Conservation (phyloP, 2,113 vertebrate species). For the Grus americana region DNA sequence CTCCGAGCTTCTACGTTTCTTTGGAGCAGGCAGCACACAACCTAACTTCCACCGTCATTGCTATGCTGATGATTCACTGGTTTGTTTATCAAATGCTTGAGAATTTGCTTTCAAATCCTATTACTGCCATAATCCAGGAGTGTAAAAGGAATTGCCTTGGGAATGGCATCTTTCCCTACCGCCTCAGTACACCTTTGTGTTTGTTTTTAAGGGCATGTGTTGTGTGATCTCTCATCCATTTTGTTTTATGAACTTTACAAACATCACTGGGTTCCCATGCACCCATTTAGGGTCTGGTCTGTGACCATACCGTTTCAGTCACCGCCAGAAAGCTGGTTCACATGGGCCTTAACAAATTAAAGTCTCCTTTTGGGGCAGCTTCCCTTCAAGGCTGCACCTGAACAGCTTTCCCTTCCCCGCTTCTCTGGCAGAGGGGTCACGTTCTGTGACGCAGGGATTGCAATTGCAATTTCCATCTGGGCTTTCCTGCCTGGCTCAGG, state of each 20-base stretch:
- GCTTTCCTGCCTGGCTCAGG: neutral
- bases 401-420: neutral
- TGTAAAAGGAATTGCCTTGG: neutral
- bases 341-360: neutral
- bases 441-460: neutral
- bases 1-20: neutral
- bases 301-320: rapidly evolving
- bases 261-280: rapidly evolving
- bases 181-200: neutral
- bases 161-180: neutral
- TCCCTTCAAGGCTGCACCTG: neutral
- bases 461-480: neutral
- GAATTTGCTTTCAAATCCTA: slow-evolving; percentile 35
- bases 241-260: neutral
- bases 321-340: neutral
- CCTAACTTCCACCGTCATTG: neutral
- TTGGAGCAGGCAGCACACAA: neutral
- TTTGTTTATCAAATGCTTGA: neutral
- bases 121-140: neutral
- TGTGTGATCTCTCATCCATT: neutral
- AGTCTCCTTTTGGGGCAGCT: neutral
- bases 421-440: neutral
- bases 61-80: neutral
- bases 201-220: neutral
- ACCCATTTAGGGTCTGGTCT: neutral